Evolutionary conservation across 2,113 vertebrate genomes (phyloP), one percentile per base, ranked within the genome.

Genomic region (Cyanocitta stelleri): DNA sequence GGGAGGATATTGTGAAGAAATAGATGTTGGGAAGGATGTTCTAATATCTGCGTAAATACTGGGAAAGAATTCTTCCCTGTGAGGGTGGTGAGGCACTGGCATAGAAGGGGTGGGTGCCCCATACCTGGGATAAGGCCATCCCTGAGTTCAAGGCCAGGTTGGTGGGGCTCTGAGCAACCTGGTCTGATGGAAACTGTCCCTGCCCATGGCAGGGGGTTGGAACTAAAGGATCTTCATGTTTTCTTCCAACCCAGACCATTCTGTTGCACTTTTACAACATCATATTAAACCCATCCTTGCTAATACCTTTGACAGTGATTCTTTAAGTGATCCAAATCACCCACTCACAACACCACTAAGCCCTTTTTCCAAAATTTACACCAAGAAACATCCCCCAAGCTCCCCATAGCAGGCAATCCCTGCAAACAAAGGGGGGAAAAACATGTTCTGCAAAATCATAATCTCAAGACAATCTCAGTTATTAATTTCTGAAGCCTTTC

Each of bases 381-480:
- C 37, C 15, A 33, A 66, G 11, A 76, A 41, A 19, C 6, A 14
- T 1, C 5, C 4, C 7, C 3, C 6, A 81, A 4, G 10, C 16
- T 66, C 21, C 23, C 8, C 51, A 16, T 19, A 19, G 30, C 35
- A 75, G 33, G 13, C 3, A 62, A 68, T 13, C 16, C 19, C 37
- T 73, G 16, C 20, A 82, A 59, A 56, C 7, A 48, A 1, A 7
- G 2, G 4, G 7, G 4, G 2, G 6, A 1, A 29, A 35, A 63
- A 23, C 6, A 4, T 18, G 2, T 39, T 79, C 55, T 48, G 2
- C 7, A 55, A 41, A 1, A 48, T 46, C n/a, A 17, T 51, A 39
- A 64, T 49, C 33, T 90, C 24, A 37, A 76, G 4, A 20, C 21
- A 63, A 51, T 71, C n/a, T 59, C 16, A 85, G 17, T 74, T 71